Conservation (phyloP, 35 echinoderm and acorn worm genomes). For the Holothuria glaberrima region DNA sequence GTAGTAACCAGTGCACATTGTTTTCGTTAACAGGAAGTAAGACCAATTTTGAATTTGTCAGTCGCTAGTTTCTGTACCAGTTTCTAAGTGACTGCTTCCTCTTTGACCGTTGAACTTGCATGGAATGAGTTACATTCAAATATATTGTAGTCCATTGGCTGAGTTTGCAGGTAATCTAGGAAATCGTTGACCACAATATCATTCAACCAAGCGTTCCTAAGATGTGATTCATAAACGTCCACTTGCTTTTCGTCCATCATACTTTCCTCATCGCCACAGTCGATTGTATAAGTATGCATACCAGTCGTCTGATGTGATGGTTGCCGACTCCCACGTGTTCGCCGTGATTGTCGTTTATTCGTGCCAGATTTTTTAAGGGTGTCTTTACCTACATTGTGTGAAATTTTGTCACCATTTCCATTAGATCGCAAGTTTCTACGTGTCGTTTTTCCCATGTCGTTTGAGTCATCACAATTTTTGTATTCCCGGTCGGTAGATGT, state of each 20-base stretch:
- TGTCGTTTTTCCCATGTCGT: no score
- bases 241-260: neutral
- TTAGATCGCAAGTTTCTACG: no score
- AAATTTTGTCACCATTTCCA: no score
- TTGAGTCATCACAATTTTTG: no score
- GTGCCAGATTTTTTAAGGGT: no score
- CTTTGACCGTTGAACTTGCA: neutral
- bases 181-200: neutral
- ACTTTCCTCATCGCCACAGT: neutral
- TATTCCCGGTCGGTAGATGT: no score
- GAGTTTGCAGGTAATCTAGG: neutral
- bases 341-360: no score
- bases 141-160: neutral
- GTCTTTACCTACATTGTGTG: no score
- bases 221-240: neutral
- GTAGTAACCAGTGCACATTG: neutral
- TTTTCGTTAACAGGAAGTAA: no score
- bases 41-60: neutral
- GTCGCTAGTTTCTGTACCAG: constrained; percentile 3
- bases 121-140: constrained; percentile 11
- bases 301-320: no score
- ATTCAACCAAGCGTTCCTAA: neutral
- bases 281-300: neutral
- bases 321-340: no score
- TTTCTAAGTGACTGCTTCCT: neutral